Evolutionary conservation across 1,140 invertebrate species (phyloP).

Genomic region (Pentalonia nigronervosa): DNA sequence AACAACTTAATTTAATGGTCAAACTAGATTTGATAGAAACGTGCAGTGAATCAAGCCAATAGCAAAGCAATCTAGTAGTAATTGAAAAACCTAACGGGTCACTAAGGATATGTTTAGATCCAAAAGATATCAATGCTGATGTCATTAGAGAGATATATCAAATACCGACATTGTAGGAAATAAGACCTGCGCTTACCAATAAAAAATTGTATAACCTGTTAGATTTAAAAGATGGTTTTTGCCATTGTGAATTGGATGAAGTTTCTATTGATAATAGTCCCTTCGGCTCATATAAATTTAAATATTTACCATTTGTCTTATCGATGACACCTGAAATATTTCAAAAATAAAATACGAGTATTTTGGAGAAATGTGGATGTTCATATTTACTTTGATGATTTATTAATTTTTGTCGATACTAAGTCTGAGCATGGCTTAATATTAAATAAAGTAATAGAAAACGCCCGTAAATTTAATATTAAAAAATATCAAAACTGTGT

Average conservation of each 20-base stretch:
- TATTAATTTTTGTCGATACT: slow-evolving; percentile 10
- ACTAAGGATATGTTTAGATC: slow-evolving; percentile 46
- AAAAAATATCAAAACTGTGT: neutral
- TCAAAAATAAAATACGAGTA: slow-evolving; percentile 62
- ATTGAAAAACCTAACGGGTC: slow-evolving; percentile 35
- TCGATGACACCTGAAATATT: slow-evolving; percentile 63
- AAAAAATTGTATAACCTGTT: neutral
- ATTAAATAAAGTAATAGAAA: neutral
- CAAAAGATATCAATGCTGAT: slow-evolving; percentile 29
- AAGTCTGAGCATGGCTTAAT: neutral
- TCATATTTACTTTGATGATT: slow-evolving; percentile 61
- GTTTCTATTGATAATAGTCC: slow-evolving; percentile 58
- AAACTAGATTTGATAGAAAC: neutral
- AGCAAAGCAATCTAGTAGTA: slow-evolving; percentile 23
- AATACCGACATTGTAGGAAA: slow-evolving; percentile 5
- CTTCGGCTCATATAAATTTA: slow-evolving; percentile 63
- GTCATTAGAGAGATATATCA: slow-evolving; percentile 12
- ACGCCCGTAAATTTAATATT: neutral
- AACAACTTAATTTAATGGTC: neutral
- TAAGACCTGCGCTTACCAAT: neutral
- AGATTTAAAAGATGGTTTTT: slow-evolving; percentile 60
- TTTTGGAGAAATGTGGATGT: slow-evolving; percentile 63
- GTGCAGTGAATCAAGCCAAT: slow-evolving; percentile 4
- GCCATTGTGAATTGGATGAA: slow-evolving; percentile 58
- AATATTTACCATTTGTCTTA: slow-evolving; percentile 63